Percentiles rank a stretch among this genome's conserved stretches.
Evolutionary conservation across 2,888 invertebrate genomes (phyloP).

Genomic region (Cephus rjabovi): DNA sequence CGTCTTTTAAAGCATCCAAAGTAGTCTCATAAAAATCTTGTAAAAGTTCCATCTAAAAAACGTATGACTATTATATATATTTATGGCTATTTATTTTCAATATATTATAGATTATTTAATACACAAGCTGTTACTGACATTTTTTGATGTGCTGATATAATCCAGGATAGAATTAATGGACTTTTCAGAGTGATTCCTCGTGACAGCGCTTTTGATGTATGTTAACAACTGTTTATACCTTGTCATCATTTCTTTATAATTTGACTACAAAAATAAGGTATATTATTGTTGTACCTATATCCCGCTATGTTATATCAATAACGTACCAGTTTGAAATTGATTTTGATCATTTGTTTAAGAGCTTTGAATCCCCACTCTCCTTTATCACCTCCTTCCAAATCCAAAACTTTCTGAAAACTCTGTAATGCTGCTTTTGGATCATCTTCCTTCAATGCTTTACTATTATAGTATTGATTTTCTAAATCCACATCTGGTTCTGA

Average conservation of each 20-base stretch:
- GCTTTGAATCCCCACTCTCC: constrained; percentile 99
- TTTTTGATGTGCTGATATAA: constrained; percentile 99
- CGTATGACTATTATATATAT: background rate
- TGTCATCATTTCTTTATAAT: constrained; percentile 95
- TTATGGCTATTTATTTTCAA: constrained; percentile 5
- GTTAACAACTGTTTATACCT: constrained; percentile 96
- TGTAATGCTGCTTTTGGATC: constrained; percentile 91
- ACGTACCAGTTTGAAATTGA: constrained; percentile 94
- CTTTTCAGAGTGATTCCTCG: constrained; percentile 99
- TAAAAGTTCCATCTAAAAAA: constrained; percentile 89
- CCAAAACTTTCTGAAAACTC: constrained; percentile 95
- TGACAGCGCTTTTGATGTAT: constrained; percentile 99
- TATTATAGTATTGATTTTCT: constrained; percentile 99
- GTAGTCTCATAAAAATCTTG: constrained; percentile 99
- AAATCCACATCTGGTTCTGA: constrained; percentile 99
- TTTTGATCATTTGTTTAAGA: constrained; percentile 99
- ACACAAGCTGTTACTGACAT: constrained; percentile 73
- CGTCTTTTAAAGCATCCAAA: constrained; percentile 93
- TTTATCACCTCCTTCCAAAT: constrained; percentile 96
- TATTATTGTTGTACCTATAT: background rate
- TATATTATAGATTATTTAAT: background rate
- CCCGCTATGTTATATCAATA: background rate
- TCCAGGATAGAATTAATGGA: constrained; percentile 99
- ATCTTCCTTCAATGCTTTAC: constrained; percentile 97
- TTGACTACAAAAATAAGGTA: constrained; percentile 72